Conservation (phyloP, 2,888 invertebrate genomes). For the Microctonus brassicae region DNA sequence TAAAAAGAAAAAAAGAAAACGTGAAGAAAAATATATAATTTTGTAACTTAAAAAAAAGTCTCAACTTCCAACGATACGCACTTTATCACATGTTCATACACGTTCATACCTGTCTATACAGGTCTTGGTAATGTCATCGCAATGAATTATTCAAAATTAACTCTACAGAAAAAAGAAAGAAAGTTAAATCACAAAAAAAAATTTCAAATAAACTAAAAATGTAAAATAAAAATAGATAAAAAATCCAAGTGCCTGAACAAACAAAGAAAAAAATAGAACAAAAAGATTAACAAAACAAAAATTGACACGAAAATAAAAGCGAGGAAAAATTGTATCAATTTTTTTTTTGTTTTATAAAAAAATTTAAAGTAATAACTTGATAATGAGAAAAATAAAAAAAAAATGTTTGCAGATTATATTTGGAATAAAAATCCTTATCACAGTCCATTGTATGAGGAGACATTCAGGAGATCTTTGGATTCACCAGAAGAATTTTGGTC, state of each 20-base stretch:
- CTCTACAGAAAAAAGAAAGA: not conserved
- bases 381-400: not conserved
- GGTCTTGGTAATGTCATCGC: constrained; percentile 2
- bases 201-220: not conserved
- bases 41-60: too few relatives aligned
- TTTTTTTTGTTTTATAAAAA: not conserved
- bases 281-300: not conserved
- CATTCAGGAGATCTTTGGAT: constrained; percentile 78
- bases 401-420: constrained; percentile 57
- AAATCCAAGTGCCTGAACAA: not conserved
- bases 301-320: not conserved
- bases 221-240: not conserved
- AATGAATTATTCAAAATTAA: constrained; percentile 37
- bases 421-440: constrained; percentile 55
- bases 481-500: constrained; percentile 90
- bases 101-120: too few relatives aligned
- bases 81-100: not conserved
- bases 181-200: too few relatives aligned
- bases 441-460: constrained; percentile 73
- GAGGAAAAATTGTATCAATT: not conserved
- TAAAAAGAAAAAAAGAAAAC: not conserved
- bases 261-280: not conserved
- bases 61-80: not conserved
- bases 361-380: not conserved
- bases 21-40: not conserved